Percentiles rank a stretch among this genome's conserved stretches.
Evolutionary conservation across 2,797 vertebrate species (phyloP).

Genomic region (Danio jaintianensis): DNA sequence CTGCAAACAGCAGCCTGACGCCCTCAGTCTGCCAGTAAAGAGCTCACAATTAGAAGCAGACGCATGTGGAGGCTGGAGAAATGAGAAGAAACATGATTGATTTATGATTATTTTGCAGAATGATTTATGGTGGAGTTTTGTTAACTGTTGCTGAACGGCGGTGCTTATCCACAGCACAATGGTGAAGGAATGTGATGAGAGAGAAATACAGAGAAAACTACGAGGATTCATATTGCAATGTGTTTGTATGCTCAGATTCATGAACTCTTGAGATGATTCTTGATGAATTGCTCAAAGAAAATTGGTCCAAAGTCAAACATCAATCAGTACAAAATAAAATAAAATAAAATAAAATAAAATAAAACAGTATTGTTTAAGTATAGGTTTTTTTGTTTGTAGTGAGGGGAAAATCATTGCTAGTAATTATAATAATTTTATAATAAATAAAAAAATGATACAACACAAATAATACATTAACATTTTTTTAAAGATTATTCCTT

Average conservation of each 20-base stretch:
- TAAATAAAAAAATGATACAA: not conserved
- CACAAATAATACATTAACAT: not conserved
- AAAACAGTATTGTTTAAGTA: too few relatives aligned
- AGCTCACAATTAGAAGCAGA: constrained; percentile 19
- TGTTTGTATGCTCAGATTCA: too few relatives aligned
- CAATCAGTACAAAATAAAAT: not conserved
- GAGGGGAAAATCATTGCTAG: not conserved
- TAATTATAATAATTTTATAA: not conserved
- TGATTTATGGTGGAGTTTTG: not conserved
- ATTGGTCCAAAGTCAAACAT: too few relatives aligned
- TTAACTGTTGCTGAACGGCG: not conserved
- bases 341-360: not conserved
- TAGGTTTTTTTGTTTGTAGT: too few relatives aligned
- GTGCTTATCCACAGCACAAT: not conserved
- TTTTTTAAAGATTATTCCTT: too few relatives aligned
- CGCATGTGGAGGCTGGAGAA: not conserved
- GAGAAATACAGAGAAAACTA: not conserved
- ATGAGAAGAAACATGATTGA: not conserved
- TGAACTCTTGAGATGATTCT: not conserved
- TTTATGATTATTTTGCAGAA: too few relatives aligned
- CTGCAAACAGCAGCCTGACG: constrained; percentile 45
- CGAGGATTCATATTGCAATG: too few relatives aligned
- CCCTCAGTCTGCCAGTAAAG: not conserved
- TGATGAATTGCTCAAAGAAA: too few relatives aligned
- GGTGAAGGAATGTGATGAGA: not conserved